A percentile compares a stretch with the other conserved stretches of the same genome.
These are phyloP conservation scores for Orius insidiosus DNA, from an alignment of 1,140 invertebrate genomes.

Conservation along the genomic window DNA sequence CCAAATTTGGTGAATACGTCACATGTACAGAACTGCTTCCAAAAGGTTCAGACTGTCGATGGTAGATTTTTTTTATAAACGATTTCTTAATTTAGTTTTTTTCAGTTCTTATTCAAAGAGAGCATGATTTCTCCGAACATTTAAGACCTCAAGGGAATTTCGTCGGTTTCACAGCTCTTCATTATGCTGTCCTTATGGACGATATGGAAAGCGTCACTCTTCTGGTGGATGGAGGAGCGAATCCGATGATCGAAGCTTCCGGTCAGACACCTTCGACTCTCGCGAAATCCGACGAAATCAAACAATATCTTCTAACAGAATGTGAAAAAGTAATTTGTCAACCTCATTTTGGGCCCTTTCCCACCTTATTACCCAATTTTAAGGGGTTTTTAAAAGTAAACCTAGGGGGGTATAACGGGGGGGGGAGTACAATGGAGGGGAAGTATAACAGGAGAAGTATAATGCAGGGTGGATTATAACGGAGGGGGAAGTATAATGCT, in stretches of 20 bases:
- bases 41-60: slow-evolving; percentile 41
- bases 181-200: slow-evolving; percentile 72
- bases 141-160: slow-evolving; percentile 43
- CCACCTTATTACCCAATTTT: no score
- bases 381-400: no score
- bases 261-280: slow-evolving; percentile 66
- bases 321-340: slow-evolving; percentile 24
- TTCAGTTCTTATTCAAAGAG: slow-evolving; percentile 44
- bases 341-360: no score
- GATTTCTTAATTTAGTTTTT: background rate
- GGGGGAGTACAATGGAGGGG: no score
- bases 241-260: slow-evolving; percentile 51
- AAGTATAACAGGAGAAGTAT: no score
- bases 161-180: slow-evolving; percentile 70
- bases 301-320: slow-evolving; percentile 21
- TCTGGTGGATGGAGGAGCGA: slow-evolving; percentile 44
- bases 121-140: slow-evolving; percentile 61
- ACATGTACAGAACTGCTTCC: slow-evolving; percentile 42
- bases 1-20: slow-evolving; percentile 57
- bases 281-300: slow-evolving; percentile 39
- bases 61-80: slow-evolving; percentile 25
- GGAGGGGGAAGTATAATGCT: no score
- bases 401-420: no score
- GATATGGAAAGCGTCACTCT: slow-evolving; percentile 38
- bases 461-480: no score